Evolutionary conservation across 1,140 invertebrate species (phyloP).

Genomic region (Micrasema longulum): DNA sequence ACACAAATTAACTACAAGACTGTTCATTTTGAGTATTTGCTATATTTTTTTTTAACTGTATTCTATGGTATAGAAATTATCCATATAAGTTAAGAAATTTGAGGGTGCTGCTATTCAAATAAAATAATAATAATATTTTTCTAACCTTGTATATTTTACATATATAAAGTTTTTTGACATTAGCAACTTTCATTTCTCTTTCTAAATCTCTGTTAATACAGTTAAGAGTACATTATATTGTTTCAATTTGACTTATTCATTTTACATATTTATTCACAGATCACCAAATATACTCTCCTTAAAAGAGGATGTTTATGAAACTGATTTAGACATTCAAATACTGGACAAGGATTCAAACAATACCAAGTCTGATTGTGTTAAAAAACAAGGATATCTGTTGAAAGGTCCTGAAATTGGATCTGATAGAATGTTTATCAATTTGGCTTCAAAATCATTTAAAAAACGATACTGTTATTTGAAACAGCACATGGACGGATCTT

Average conservation of each 20-base stretch:
- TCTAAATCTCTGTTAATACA: too few relatives aligned
- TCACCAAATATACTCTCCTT: constrained; percentile 73
- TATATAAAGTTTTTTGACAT: too few relatives aligned
- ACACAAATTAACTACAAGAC: too few relatives aligned
- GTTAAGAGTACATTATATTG: neutral
- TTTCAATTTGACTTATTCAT: neutral
- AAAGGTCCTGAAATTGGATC: constrained; percentile 89
- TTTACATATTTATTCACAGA: constrained; percentile 64
- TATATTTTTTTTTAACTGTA: too few relatives aligned
- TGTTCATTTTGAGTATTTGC: too few relatives aligned
- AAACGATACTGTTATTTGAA: constrained; percentile 88
- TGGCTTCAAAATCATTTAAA: constrained; percentile 92
- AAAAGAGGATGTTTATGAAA: constrained; percentile 87
- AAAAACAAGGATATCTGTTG: constrained; percentile 89
- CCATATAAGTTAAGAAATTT: too few relatives aligned
- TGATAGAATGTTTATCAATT: constrained; percentile 87
- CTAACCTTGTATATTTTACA: too few relatives aligned
- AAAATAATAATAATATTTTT: too few relatives aligned
- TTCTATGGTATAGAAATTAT: too few relatives aligned
- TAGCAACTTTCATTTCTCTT: too few relatives aligned
- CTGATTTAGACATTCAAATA: constrained; percentile 87
- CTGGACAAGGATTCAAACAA: constrained; percentile 79
- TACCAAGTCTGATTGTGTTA: constrained; percentile 77
- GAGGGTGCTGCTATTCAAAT: too few relatives aligned
- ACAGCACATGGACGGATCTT: constrained; percentile 90